Base-by-base conservation (phyloP, 2,888 invertebrate species). In the Cephus rjabovi region DNA sequence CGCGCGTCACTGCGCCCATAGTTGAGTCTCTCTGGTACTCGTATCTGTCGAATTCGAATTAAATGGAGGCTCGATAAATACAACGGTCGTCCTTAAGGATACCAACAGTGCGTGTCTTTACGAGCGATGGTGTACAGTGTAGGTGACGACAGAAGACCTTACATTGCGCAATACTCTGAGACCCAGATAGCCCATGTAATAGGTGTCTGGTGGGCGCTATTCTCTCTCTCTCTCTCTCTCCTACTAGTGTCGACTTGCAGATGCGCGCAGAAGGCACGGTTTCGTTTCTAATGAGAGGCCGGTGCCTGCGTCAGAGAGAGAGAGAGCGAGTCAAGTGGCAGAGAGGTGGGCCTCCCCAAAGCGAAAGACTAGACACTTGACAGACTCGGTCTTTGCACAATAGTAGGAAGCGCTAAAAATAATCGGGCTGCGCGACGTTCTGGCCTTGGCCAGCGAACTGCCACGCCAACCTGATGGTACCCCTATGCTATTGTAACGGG, bases 331-430 rank as follows among this genome's bases (percentile, higher is more conserved):
- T 30, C 23, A 56, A 78, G 35, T 31, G 75, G 71, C 75, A 35
- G 75, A 40, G 75, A 75, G 71, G 81, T 81, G 76, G 81, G 81
- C 77, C 81, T 81, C 79, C 81, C 82, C 79, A 77, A 81, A 82
- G 79, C 80, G 80, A 78, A 80, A 77, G 83, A 83, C 87, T 87
- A 87, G 86, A 87, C 86, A 85, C 86, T 86, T 86, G 86, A 87
- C 87, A 87, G 87, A 87, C 87, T 86, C 82, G 82, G 78, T 81
- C 85, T 87, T 86, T 85, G 85, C 83, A 87, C 86, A 87, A 87
- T 87, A 87, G 86, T 87, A 87, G 86, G 86, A 87, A 87, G 86
- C 84, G 86, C 86, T 86, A 86, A 86, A 86, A 86, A 86, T 86
- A 86, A 85, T 82, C 82, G 83, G 81, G 83, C 82, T 82, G 77